These are phyloP conservation scores for Chloebia gouldiae DNA, from an alignment of 2,113 vertebrate species.

Conservation along the genomic window DNA sequence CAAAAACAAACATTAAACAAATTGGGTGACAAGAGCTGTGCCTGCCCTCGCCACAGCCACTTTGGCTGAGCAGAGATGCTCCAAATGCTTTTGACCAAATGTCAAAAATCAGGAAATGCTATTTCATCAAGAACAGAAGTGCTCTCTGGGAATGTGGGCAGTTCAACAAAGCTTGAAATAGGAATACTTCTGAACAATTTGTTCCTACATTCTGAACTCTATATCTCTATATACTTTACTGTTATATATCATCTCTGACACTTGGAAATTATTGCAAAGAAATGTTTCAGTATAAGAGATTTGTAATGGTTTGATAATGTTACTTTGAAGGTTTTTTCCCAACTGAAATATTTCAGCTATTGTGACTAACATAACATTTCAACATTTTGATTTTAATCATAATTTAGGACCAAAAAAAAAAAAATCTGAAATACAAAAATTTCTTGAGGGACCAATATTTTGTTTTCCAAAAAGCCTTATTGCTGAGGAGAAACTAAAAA, in stretches of 20 bases:
- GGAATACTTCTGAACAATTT: conserved; percentile 55
- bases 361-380: not conserved
- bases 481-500: conserved; percentile 29
- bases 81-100: not conserved
- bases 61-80: conserved; percentile 2
- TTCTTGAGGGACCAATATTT: conserved; percentile 23
- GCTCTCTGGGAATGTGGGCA: not conserved
- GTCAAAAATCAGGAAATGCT: conserved; percentile 17
- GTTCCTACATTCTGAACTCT: conserved; percentile 31
- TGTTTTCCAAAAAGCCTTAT: not conserved
- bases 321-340: not conserved
- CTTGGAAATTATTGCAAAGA: conserved; percentile 1
- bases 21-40: not conserved
- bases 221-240: conserved; percentile 8
- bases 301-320: not conserved
- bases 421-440: not conserved
- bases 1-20: conserved; percentile 23
- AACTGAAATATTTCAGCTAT: not conserved
- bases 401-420: not conserved
- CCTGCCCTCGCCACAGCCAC: not conserved
- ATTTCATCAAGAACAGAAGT: conserved; percentile 23
- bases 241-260: conserved; percentile 38
- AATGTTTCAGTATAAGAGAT: not conserved
- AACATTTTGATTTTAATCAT: not conserved
- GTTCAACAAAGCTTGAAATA: conserved; percentile 41